Evolutionary conservation across 2,888 invertebrate genomes (phyloP), one percentile per base, ranked within the genome.

Genomic region (Hybos culiciformis): DNA sequence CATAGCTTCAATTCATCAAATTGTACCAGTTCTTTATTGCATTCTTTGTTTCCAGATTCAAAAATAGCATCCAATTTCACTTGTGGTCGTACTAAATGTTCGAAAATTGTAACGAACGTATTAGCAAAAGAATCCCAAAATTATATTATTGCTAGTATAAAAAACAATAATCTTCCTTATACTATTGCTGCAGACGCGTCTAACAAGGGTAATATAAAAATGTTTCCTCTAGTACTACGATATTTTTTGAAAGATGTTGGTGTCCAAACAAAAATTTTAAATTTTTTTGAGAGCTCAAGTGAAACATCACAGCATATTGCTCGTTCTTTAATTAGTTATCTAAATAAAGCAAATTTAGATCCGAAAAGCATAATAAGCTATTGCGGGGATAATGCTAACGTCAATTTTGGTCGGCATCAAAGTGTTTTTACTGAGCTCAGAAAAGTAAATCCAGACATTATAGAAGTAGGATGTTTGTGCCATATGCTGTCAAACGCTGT

Each of bases 331-430:
- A 20, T 37, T 37, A 32, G 14, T 31, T 31, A 31, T 31, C 31
- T 31, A 31, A 31, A 37, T 24, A 43, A 43, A 37, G 37, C 37
- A 12, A 15, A 37, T 14, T 31, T 42, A n/a, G 29, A 38, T 31
- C 26, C 26, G 19, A 42, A 26, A 31, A 37, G 14, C 20, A 37
- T 42, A 29, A 34, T 19, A 15, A 38, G 42, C 21, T 42, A 37
- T 37, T 42, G 37, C 18, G 42, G 23, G 18, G 42, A 42, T 31
- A 42, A 37, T 38, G 42, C 42, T 11, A 38, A 26, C 24, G 37
- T 42, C 19, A 42, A 42, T 26, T 42, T 42, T 42, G 37, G 26
- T 19, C 19, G 24, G 17, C 34, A 37, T 37, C 36, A 34, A 42
- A 34, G 34, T 19, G 34, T 34, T 11, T 18, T 34, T 34, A 34